Conservation (phyloP, 1,140 invertebrate species). For the Drosophila nasuta region DNA sequence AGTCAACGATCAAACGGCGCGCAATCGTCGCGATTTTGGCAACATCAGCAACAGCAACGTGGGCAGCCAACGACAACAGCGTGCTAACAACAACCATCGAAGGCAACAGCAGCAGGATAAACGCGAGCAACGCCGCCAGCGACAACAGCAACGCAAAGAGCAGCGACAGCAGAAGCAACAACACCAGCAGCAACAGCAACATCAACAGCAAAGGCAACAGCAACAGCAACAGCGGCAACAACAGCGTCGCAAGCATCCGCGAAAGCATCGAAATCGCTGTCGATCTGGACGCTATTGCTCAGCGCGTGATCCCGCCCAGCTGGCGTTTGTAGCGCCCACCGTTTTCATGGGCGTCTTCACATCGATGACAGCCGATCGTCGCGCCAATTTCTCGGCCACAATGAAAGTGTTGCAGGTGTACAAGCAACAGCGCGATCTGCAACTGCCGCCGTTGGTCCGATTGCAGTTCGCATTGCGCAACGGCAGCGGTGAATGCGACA, state of each 20-base stretch:
- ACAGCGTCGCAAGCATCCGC: conserved; percentile 57
- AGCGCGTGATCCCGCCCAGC: conserved; percentile 87
- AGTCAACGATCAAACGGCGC: conserved; percentile 59
- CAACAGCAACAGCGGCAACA: conserved; percentile 66
- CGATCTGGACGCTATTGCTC: conserved; percentile 86
- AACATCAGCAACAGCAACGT: conserved; percentile 15
- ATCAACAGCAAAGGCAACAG: conserved; percentile 30
- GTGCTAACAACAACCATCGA: conserved; percentile 8
- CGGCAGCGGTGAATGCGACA: conserved; percentile 82
- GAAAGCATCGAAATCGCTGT: conserved; percentile 55
- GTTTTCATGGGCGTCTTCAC: conserved; percentile 89
- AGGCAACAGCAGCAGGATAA: conserved; percentile 41
- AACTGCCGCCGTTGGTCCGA: conserved; percentile 83
- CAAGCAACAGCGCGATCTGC: conserved; percentile 87
- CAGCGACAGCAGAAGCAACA: conserved; percentile 51
- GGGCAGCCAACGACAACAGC: conserved; percentile 44
- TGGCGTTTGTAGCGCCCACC: conserved; percentile 87
- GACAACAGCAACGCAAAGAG: conserved; percentile 45
- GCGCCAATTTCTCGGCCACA: conserved; percentile 87
- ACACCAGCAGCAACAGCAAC: conserved; percentile 45
- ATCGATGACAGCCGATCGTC: conserved; percentile 87
- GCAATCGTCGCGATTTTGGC: conserved; percentile 71
- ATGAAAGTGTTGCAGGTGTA: conserved; percentile 88
- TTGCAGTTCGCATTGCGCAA: conserved; percentile 77
- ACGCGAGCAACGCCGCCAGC: conserved; percentile 51